Evolutionary conservation across 2,113 vertebrate species (phyloP).

Genomic region (Cebidichthys violaceus): DNA sequence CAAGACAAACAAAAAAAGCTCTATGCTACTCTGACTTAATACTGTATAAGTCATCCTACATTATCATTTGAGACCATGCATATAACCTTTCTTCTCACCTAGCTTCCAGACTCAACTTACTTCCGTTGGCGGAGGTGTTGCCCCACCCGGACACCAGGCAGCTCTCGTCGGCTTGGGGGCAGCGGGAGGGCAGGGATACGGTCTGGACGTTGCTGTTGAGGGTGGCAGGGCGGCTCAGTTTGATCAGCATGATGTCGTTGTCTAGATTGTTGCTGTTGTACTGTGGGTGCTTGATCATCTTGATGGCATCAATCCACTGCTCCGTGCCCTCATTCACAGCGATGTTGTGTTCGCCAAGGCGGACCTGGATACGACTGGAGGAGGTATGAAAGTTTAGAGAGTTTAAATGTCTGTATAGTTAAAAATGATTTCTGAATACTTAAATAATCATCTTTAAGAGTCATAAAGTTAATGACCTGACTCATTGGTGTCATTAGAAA

Average conservation of each 20-base stretch:
- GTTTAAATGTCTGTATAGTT: neutral
- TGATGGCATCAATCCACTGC: slow-evolving; percentile 68
- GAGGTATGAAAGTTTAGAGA: neutral
- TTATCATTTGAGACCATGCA: neutral
- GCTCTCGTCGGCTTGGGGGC: slow-evolving; percentile 75
- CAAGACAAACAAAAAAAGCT: neutral
- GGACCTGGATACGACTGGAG: slow-evolving; percentile 72
- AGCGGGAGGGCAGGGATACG: slow-evolving; percentile 77
- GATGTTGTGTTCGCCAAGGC: slow-evolving; percentile 83
- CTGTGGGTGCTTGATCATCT: slow-evolving; percentile 71
- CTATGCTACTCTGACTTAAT: neutral
- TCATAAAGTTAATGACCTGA: neutral
- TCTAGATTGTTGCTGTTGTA: slow-evolving; percentile 79
- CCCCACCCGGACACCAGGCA: slow-evolving; percentile 91
- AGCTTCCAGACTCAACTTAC: slow-evolving; percentile 49
- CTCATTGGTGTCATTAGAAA: neutral
- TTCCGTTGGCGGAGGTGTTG: slow-evolving; percentile 79
- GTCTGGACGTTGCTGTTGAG: slow-evolving; percentile 79
- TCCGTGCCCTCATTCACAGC: slow-evolving; percentile 72
- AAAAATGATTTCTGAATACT: neutral
- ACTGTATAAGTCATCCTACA: neutral
- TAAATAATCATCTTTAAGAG: neutral
- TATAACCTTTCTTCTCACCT: neutral
- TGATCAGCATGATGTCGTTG: slow-evolving; percentile 90
- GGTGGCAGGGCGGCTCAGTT: slow-evolving; percentile 71